Evolutionary conservation across 1,140 invertebrate genomes (phyloP).

Genomic region (Macrosteles quadrilineatus): DNA sequence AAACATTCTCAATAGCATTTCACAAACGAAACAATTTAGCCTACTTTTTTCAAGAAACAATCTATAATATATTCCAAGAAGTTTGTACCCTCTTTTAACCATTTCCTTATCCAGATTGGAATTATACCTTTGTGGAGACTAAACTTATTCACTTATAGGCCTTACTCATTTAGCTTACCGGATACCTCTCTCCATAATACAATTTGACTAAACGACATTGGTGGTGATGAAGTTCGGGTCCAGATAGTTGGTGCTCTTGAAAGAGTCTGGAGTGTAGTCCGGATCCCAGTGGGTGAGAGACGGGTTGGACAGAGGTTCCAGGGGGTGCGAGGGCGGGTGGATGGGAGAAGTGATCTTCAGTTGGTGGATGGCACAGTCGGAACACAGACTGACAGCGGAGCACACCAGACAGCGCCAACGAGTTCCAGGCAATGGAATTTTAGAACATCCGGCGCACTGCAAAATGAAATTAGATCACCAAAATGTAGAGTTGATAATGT

Average conservation of each 20-base stretch:
- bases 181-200: too few species aligned
- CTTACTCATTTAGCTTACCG: too few species aligned
- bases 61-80: too few species aligned
- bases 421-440: slow-evolving; percentile 65
- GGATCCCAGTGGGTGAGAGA: slow-evolving; percentile 48
- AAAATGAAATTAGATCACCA: neutral
- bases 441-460: slow-evolving; percentile 66
- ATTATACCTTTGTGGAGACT: too few species aligned
- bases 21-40: too few species aligned
- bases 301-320: slow-evolving; percentile 40
- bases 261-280: slow-evolving; percentile 52
- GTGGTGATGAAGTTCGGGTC: slow-evolving; percentile 53
- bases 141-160: too few species aligned
- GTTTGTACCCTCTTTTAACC: too few species aligned
- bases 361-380: slow-evolving; percentile 52
- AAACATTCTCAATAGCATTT: too few species aligned
- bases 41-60: too few species aligned
- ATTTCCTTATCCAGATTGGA: too few species aligned
- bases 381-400: slow-evolving; percentile 56
- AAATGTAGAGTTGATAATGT: neutral
- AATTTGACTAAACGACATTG: neutral
- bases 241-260: slow-evolving; percentile 53
- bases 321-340: slow-evolving; percentile 50
- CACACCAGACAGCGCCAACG: slow-evolving; percentile 72
- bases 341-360: slow-evolving; percentile 49